Percentiles rank a stretch among this genome's conserved stretches.
These are phyloP conservation scores for Spizaetus ornatus DNA, from an alignment of 2,113 vertebrate genomes.

Conservation along the genomic window DNA sequence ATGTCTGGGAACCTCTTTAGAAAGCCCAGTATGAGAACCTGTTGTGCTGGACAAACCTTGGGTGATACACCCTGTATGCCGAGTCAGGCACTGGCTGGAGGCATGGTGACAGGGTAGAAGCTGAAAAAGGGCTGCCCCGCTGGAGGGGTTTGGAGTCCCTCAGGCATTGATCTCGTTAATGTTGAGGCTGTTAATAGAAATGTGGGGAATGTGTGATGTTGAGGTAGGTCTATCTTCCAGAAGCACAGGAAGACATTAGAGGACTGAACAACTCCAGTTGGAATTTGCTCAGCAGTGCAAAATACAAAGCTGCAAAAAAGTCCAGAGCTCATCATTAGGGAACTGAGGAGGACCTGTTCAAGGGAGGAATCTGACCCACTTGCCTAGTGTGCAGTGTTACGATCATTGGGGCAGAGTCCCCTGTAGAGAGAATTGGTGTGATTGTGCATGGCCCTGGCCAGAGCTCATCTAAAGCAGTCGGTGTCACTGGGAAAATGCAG, in stretches of 20 bases:
- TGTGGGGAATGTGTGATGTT: neutral
- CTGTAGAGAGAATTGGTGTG: neutral
- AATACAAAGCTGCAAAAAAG: neutral
- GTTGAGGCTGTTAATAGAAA: neutral
- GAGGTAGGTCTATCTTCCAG: neutral
- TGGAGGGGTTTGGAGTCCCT: neutral
- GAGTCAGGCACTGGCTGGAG: neutral
- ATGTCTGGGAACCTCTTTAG: neutral
- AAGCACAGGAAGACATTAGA: neutral
- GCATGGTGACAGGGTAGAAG: too few species aligned
- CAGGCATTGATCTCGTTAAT: neutral
- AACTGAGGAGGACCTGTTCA: neutral
- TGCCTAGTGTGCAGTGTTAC: accelerated
- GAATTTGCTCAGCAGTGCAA: neutral
- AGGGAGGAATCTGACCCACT: accelerated
- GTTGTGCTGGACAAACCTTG: neutral
- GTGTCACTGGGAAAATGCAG: neutral
- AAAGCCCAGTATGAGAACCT: neutral
- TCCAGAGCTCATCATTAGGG: neutral
- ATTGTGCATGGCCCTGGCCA: neutral
- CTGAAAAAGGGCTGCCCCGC: neutral
- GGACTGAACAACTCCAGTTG: neutral
- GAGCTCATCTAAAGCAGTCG: neutral
- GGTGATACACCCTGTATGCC: neutral
- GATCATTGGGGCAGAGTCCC: neutral